These are phyloP conservation scores for Seira musarum DNA, from an alignment of 2,888 invertebrate species.

Conservation along the genomic window DNA sequence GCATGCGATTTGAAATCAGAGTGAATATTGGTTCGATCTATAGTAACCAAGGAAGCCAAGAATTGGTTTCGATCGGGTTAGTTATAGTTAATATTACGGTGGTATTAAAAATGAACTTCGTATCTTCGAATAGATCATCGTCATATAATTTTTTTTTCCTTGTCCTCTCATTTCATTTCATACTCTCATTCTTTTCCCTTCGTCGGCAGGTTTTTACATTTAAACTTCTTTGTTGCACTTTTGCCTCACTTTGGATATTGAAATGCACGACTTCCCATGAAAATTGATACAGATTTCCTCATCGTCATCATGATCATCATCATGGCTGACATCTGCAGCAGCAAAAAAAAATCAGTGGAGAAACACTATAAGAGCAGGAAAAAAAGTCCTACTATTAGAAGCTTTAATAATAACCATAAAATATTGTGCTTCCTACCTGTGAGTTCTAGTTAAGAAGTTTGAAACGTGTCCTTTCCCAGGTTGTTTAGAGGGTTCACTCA, in stretches of 20 bases:
- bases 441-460: conserved; percentile 16
- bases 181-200: conserved; percentile 22
- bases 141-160: conserved; percentile 16
- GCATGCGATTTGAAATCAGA: conserved; percentile 53
- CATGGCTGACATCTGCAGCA: conserved; percentile 25
- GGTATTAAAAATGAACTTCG: not conserved
- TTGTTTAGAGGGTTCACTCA: conserved; percentile 46
- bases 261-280: conserved; percentile 64
- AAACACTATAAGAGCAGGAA: conserved; percentile 24
- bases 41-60: not conserved
- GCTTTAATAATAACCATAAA: conserved; percentile 59
- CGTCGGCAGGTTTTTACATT: conserved; percentile 51
- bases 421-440: conserved; percentile 58
- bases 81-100: too few relatives aligned
- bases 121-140: too few relatives aligned
- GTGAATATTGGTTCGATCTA: conserved; percentile 50
- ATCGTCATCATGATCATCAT: conserved; percentile 46
- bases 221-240: conserved; percentile 54
- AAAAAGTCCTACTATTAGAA: conserved; percentile 38
- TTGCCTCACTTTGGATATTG: conserved; percentile 35
- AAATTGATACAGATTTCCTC: conserved; percentile 63
- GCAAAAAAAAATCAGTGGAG: conserved; percentile 28
- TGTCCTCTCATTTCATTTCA: too few relatives aligned
- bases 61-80: too few relatives aligned
- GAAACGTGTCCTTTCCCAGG: conserved; percentile 52